Evolutionary conservation across 1,140 invertebrate genomes (phyloP).

Genomic region (Eubasilissa regina): DNA sequence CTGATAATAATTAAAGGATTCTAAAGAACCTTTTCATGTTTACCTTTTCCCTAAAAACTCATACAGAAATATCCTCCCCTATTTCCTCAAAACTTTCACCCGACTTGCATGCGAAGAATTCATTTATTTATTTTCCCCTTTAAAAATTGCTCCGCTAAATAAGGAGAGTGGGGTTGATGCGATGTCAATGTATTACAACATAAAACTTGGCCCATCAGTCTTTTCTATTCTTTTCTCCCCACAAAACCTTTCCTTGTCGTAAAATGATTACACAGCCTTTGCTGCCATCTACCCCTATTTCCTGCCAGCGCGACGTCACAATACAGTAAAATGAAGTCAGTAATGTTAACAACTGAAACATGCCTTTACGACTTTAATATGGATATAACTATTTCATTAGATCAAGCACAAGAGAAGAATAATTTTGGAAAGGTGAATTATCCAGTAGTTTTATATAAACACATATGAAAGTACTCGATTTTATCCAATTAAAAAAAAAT

Average conservation of each 20-base stretch:
- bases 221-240: constrained; percentile 1
- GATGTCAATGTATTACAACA: constrained; percentile 20
- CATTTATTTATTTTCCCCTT: constrained; percentile 22
- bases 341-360: too few relatives aligned
- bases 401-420: too few relatives aligned
- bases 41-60: not conserved
- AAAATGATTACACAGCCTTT: constrained; percentile 24
- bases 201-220: constrained; percentile 16
- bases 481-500: too few relatives aligned
- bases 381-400: too few relatives aligned
- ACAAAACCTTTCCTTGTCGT: not conserved
- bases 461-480: too few relatives aligned
- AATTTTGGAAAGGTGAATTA: too few relatives aligned
- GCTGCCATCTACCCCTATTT: not conserved
- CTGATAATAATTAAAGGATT: not conserved
- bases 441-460: too few relatives aligned
- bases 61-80: not conserved
- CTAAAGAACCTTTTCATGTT: not conserved
- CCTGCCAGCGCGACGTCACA: not conserved
- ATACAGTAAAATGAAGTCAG: not conserved
- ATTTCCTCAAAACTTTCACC: not conserved
- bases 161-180: constrained; percentile 21
- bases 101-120: constrained; percentile 8
- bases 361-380: too few relatives aligned
- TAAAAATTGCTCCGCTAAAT: constrained; percentile 6